Conservation (phyloP, 2,888 invertebrate genomes). For the Microdon myrmicae region DNA sequence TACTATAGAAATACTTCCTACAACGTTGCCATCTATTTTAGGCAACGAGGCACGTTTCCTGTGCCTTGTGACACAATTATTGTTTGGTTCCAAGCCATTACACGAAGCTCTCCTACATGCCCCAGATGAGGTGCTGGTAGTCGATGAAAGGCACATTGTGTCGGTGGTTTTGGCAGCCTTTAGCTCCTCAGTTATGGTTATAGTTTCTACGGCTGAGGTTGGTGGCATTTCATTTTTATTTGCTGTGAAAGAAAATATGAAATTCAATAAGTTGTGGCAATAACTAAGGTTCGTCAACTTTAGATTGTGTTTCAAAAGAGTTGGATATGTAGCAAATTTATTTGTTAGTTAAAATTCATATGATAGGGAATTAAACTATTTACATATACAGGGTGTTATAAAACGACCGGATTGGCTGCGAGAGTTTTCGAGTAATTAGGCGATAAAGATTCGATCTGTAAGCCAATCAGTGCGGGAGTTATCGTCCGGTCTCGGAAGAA, state of each 20-base stretch:
- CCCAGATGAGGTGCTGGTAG: constrained; percentile 16
- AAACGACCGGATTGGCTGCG: no score
- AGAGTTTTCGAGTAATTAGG: no score
- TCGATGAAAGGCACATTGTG: constrained; percentile 45
- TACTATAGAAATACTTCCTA: constrained; percentile 22
- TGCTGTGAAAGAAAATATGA: constrained; percentile 2
- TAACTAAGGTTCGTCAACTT: no score
- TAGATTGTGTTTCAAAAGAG: no score
- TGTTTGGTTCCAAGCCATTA: constrained; percentile 16
- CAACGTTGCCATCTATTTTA: constrained; percentile 32
- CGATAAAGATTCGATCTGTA: no score
- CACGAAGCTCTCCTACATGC: constrained; percentile 20
- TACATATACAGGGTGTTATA: no score
- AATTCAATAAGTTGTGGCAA: neutral
- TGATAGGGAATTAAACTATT: no score
- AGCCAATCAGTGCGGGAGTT: no score
- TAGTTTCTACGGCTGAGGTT: constrained; percentile 36
- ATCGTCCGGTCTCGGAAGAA: no score
- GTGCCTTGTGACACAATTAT: constrained; percentile 17
- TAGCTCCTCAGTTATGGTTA: constrained; percentile 12
- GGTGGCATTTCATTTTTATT: constrained; percentile 40
- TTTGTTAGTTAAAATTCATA: no score
- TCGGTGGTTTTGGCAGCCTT: constrained; percentile 14
- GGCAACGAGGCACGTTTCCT: constrained; percentile 29
- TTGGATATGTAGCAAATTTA: no score